These are phyloP conservation scores for Ptilorrhoa leucosticta DNA, from an alignment of 2,113 vertebrate species.

Conservation along the genomic window DNA sequence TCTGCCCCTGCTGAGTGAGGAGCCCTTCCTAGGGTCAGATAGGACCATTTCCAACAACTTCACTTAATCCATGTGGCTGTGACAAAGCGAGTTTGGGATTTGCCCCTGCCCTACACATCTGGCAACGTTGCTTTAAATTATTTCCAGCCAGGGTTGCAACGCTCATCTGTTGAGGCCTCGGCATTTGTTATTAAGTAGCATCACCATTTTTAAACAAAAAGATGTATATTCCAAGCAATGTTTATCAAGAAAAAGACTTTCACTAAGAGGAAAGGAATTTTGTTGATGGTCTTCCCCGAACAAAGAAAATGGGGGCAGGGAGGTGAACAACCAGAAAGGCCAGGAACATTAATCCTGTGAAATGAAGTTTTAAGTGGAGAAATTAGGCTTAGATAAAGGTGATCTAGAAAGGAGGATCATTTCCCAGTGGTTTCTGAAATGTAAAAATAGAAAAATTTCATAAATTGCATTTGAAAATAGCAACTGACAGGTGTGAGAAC, in stretches of 20 bases:
- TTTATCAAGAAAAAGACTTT: slow-evolving; percentile 41
- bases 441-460: rapidly evolving
- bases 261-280: slow-evolving; percentile 12
- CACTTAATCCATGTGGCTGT: neutral
- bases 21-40: neutral
- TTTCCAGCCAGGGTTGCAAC: neutral
- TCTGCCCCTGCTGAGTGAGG: neutral
- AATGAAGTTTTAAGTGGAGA: neutral
- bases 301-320: neutral
- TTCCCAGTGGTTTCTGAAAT: neutral
- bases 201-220: slow-evolving; percentile 54
- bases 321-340: neutral
- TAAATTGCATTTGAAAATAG: neutral
- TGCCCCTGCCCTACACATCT: neutral
- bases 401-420: neutral
- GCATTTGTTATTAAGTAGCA: slow-evolving; percentile 60
- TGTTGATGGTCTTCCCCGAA: neutral
- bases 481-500: neutral
- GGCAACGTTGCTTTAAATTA: neutral
- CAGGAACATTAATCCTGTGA: neutral
- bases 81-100: neutral
- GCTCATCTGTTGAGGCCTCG: neutral
- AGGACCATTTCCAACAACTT: neutral
- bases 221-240: slow-evolving; percentile 11
- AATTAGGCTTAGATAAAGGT: neutral